These are phyloP conservation scores for Pipistrellus nathusii DNA, from an alignment of 2,797 vertebrate genomes.

Conservation along the genomic window DNA sequence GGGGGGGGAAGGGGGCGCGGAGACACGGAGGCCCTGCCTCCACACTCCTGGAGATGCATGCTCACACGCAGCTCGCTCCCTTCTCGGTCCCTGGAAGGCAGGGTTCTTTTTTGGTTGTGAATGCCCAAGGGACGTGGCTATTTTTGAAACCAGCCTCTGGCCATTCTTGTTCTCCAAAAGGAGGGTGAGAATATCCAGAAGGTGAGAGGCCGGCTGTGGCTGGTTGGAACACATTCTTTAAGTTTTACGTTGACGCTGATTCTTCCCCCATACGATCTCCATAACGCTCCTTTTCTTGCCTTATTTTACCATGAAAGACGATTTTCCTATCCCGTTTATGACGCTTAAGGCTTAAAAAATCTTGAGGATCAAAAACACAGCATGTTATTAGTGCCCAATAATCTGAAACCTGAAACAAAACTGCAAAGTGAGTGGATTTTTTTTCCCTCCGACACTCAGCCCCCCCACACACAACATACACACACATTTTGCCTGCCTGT, in stretches of 20 bases:
- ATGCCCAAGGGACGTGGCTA: slow-evolving; percentile 61
- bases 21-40: neutral
- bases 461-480: neutral
- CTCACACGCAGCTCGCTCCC: neutral
- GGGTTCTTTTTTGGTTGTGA: neutral
- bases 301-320: slow-evolving; percentile 55
- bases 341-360: slow-evolving; percentile 42
- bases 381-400: slow-evolving; percentile 13
- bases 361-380: slow-evolving; percentile 29
- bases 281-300: slow-evolving; percentile 46
- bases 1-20: too few species aligned
- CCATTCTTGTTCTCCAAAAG: slow-evolving; percentile 27
- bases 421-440: neutral
- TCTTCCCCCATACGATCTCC: slow-evolving; percentile 54
- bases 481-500: neutral
- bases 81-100: neutral
- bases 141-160: slow-evolving; percentile 70
- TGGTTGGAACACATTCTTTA: slow-evolving; percentile 68
- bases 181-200: slow-evolving; percentile 65
- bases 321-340: slow-evolving; percentile 3
- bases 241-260: slow-evolving; percentile 51
- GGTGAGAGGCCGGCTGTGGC: slow-evolving; percentile 49
- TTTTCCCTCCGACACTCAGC: neutral
- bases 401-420: slow-evolving; percentile 8
- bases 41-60: neutral